Evolutionary conservation across 2,113 vertebrate genomes (phyloP).

Genomic region (Nannospalax galili): DNA sequence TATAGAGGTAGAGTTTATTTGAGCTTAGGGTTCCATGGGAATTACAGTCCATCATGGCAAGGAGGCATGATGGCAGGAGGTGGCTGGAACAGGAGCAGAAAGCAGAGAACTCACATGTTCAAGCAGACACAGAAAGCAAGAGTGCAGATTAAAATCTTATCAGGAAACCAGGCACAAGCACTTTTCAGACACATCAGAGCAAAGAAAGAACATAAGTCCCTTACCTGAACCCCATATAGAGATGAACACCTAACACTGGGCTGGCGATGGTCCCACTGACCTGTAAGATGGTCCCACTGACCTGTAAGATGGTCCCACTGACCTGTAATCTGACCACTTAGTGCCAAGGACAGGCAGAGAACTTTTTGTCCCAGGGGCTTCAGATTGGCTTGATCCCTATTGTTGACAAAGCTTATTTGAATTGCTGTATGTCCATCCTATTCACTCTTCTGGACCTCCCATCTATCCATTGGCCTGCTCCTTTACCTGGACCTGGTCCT

Average conservation of each 20-base stretch:
- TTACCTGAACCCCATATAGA: neutral
- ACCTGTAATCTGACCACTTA: neutral
- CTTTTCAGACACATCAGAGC: neutral
- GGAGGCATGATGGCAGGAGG: too few relatives aligned
- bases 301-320: neutral
- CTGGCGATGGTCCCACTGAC: neutral
- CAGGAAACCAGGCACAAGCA: neutral
- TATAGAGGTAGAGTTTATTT: too few relatives aligned
- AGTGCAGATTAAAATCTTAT: neutral
- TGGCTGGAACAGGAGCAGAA: too few relatives aligned
- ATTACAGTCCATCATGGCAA: too few relatives aligned
- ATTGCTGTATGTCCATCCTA: neutral
- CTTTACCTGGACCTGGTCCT: neutral
- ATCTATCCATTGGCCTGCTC: neutral
- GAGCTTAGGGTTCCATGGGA: too few relatives aligned
- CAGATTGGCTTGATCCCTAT: neutral
- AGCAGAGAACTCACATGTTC: too few relatives aligned
- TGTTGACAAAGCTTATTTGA: neutral
- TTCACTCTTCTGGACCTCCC: neutral
- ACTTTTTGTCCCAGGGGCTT: neutral
- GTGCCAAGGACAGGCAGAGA: neutral
- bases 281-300: neutral
- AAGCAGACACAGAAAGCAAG: too few relatives aligned
- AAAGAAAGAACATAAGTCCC: neutral
- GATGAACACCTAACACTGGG: neutral